phyloP scores from a whole-genome alignment of 2,113 vertebrate species.

The Myrmophylax atrothorax region DNA sequence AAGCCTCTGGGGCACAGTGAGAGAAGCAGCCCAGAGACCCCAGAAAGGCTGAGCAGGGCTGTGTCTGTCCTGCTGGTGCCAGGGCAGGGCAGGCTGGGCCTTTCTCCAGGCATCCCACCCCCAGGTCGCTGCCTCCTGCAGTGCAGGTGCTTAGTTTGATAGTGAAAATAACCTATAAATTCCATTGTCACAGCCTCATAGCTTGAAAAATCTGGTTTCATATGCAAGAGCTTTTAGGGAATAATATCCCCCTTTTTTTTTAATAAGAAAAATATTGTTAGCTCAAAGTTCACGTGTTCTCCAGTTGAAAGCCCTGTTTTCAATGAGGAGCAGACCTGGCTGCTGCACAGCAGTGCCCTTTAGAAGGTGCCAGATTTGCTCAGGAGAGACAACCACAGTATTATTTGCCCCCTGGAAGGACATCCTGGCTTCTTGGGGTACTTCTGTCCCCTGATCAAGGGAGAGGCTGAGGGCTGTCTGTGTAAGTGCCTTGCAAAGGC shows the following conservation, averaged over 20 bases:
- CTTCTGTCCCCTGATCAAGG: not conserved
- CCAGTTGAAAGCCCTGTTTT: not conserved
- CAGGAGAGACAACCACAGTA: not conserved
- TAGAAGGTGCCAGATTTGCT: not conserved
- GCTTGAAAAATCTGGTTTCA: not conserved
- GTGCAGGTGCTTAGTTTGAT: not conserved
- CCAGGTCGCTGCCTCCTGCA: fast-evolving
- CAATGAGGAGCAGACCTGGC: not conserved
- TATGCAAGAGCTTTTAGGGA: not conserved
- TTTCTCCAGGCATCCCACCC: not conserved
- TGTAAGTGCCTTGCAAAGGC: not conserved
- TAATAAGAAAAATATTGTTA: not conserved
- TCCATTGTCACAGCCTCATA: not conserved
- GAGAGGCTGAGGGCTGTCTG: not conserved
- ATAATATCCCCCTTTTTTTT: not conserved
- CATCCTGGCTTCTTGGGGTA: not conserved
- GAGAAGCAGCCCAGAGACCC: not conserved
- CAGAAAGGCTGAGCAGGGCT: not conserved
- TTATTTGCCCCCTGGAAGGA: not conserved
- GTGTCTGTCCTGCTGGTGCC: not conserved
- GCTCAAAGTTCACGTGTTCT: not conserved
- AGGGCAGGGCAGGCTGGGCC: not conserved
- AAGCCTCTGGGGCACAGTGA: not conserved
- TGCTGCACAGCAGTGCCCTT: not conserved
- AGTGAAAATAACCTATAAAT: not conserved